Evolutionary conservation across 1,140 invertebrate genomes (phyloP).

Genomic region (Phocides pigmalion): DNA sequence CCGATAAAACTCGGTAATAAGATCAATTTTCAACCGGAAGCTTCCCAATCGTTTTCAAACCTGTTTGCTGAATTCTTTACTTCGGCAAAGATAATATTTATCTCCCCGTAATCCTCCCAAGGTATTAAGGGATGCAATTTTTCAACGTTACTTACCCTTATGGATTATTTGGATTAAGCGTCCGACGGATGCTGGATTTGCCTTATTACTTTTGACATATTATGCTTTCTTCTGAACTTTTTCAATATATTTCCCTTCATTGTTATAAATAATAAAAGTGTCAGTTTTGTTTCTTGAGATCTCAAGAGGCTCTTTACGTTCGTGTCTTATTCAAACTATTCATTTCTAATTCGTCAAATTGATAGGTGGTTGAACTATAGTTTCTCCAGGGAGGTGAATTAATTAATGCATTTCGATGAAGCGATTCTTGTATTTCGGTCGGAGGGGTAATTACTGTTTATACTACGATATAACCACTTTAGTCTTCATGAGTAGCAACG

Average conservation of each 20-base stretch:
- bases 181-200: conserved; percentile 12
- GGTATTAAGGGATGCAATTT: conserved; percentile 30
- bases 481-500: too few relatives aligned
- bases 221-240: conserved; percentile 10
- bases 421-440: too few relatives aligned
- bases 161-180: conserved; percentile 20
- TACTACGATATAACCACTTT: too few relatives aligned
- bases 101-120: conserved; percentile 10
- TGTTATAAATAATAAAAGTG: neutral
- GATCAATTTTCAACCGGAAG: conserved; percentile 9
- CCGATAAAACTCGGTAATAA: conserved; percentile 12
- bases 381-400: too few relatives aligned
- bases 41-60: conserved; percentile 1
- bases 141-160: conserved; percentile 27
- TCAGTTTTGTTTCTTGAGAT: too few relatives aligned
- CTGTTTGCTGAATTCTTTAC: conserved; percentile 5
- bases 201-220: conserved; percentile 25
- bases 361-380: too few relatives aligned
- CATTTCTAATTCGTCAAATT: too few relatives aligned
- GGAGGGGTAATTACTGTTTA: too few relatives aligned
- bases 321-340: neutral
- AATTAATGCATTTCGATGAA: too few relatives aligned
- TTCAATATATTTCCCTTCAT: conserved; percentile 5
- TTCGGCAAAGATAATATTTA: conserved; percentile 24
- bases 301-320: neutral